phyloP scores from a whole-genome alignment of 2,797 vertebrate species.

The Monodelphis domestica region DNA sequence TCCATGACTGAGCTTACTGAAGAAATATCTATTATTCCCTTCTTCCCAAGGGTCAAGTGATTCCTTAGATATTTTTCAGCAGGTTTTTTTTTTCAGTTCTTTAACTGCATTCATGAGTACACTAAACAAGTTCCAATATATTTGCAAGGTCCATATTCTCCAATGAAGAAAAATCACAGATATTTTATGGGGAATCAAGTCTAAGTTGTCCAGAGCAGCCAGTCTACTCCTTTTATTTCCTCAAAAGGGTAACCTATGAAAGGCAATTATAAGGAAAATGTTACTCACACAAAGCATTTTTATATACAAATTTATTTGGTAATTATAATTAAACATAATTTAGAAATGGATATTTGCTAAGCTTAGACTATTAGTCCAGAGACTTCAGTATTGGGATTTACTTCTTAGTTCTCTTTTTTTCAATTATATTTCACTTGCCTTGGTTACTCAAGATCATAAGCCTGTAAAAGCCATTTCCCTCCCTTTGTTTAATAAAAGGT shows the following conservation, averaged over 20 bases:
- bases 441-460: not conserved
- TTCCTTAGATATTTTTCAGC: not conserved
- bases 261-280: slow-evolving; percentile 12
- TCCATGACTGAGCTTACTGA: slow-evolving; percentile 29
- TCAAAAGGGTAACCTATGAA: slow-evolving; percentile 58
- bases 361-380: not conserved
- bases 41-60: not conserved
- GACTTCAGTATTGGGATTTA: not conserved
- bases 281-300: slow-evolving; percentile 36
- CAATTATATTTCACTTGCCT: not conserved
- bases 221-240: not conserved
- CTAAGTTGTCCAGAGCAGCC: slow-evolving; percentile 34
- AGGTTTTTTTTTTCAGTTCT: not conserved
- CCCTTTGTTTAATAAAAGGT: not conserved
- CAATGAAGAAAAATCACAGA: slow-evolving; percentile 21
- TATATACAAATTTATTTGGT: slow-evolving; percentile 25
- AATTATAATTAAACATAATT: not conserved
- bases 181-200: slow-evolving; percentile 44
- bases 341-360: not conserved
- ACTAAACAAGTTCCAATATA: slow-evolving; percentile 3
- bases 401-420: not conserved
- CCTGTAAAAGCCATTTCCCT: not conserved
- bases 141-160: slow-evolving; percentile 17
- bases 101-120: not conserved
- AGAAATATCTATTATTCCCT: not conserved